Percentiles rank a stretch among this genome's conserved stretches.
Evolutionary conservation across 1,140 invertebrate species (phyloP).

Genomic region (Cepaea nemoralis): DNA sequence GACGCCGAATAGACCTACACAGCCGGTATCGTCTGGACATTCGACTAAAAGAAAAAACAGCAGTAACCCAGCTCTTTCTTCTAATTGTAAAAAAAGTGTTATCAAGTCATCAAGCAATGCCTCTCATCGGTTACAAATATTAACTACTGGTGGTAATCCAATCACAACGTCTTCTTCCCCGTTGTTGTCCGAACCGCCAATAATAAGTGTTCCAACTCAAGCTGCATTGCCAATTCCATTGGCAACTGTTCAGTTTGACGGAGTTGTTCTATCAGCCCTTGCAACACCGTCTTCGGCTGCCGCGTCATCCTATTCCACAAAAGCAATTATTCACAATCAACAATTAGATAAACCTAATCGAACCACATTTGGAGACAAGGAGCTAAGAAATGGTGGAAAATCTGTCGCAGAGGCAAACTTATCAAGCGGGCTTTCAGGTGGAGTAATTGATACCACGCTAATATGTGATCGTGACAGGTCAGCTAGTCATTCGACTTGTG

Average conservation of each 20-base stretch:
- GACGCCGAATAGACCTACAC: not conserved
- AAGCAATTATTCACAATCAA: not conserved
- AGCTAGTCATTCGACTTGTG: not conserved
- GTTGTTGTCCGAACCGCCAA: not conserved
- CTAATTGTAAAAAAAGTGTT: not conserved
- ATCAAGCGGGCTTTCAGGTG: not conserved
- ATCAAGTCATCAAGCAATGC: not conserved
- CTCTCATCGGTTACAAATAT: not conserved
- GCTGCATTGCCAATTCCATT: slow-evolving; percentile 2
- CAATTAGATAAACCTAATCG: not conserved
- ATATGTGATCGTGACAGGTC: not conserved
- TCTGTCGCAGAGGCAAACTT: not conserved
- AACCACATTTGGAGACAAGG: not conserved
- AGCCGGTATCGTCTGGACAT: not conserved
- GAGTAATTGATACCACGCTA: not conserved
- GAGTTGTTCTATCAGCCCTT: slow-evolving; percentile 29
- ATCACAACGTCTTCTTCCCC: not conserved
- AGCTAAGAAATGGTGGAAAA: not conserved
- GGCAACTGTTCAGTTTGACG: slow-evolving; percentile 28
- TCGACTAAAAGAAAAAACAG: not conserved
- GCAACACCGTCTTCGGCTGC: slow-evolving; percentile 37
- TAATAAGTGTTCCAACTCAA: not conserved
- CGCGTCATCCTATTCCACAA: not conserved
- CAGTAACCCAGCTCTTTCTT: not conserved
- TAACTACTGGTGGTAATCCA: not conserved